Percentiles rank a stretch among this genome's conserved stretches.
phyloP scores from a whole-genome alignment of 2,797 vertebrate genomes.

The Antrozous pallidus region DNA sequence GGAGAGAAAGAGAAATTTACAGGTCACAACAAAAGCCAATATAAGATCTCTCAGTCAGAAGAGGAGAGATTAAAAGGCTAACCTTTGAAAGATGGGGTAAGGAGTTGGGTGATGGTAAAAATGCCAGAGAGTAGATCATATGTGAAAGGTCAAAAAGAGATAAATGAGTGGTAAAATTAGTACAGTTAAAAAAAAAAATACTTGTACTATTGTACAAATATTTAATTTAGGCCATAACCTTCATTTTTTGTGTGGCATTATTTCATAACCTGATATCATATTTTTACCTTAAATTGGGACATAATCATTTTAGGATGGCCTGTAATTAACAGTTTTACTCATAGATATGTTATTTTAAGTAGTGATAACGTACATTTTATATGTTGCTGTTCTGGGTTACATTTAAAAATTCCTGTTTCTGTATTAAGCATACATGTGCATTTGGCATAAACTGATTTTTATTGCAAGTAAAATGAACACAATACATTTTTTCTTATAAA shows the following conservation, averaged over 20 bases:
- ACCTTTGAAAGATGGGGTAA: background rate
- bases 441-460: background rate
- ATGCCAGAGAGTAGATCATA: background rate
- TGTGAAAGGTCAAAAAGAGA: background rate
- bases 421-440: background rate
- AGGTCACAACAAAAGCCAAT: background rate
- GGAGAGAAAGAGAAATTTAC: background rate
- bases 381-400: background rate
- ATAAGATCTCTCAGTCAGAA: background rate
- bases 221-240: background rate
- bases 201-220: background rate
- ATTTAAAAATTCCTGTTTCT: slow-evolving; percentile 4
- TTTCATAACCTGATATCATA: background rate
- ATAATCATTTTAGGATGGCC: slow-evolving; percentile 4
- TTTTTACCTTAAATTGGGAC: background rate
- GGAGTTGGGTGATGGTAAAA: slow-evolving; percentile 11
- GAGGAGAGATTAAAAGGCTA: background rate
- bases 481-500: background rate
- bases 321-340: slow-evolving; percentile 25
- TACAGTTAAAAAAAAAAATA: background rate
- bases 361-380: background rate
- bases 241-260: background rate
- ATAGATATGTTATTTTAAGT: background rate
- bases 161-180: background rate
- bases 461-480: background rate